These are phyloP conservation scores for Stenotaenia linearis DNA, from an alignment of 2,888 invertebrate genomes.

Conservation along the genomic window DNA sequence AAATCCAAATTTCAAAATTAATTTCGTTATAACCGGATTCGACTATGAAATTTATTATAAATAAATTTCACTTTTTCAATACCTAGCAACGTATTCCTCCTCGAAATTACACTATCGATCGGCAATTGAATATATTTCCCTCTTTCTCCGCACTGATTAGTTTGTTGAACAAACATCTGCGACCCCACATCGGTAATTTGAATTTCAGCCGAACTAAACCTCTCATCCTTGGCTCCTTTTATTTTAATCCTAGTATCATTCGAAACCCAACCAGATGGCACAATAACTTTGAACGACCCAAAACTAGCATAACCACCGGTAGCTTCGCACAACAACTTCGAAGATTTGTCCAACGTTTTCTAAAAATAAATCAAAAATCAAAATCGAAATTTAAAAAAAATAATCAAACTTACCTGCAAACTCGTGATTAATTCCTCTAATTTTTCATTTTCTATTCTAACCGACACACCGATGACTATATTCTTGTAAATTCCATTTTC, in stretches of 20 bases:
- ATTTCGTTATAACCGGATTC: no score
- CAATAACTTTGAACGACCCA: neutral
- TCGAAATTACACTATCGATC: neutral
- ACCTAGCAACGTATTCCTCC: neutral
- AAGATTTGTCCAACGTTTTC: neutral
- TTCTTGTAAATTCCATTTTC: neutral
- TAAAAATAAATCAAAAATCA: neutral
- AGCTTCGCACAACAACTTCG: neutral
- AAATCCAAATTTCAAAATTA: no score
- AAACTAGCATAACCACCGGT: neutral
- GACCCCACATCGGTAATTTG: neutral
- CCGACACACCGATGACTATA: neutral
- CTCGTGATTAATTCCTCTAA: neutral
- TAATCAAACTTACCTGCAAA: neutral
- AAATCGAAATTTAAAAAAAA: neutral
- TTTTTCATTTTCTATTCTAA: neutral
- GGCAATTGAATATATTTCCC: neutral
- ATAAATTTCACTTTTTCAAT: no score
- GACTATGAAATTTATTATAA: no score
- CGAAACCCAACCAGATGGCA: neutral
- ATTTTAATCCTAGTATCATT: neutral
- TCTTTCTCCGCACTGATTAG: neutral
- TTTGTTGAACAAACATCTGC: neutral
- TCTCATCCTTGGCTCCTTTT: neutral
- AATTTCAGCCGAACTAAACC: neutral